Base-by-base conservation (phyloP, 2,113 vertebrate genomes). In the Chaetodon trifascialis region DNA sequence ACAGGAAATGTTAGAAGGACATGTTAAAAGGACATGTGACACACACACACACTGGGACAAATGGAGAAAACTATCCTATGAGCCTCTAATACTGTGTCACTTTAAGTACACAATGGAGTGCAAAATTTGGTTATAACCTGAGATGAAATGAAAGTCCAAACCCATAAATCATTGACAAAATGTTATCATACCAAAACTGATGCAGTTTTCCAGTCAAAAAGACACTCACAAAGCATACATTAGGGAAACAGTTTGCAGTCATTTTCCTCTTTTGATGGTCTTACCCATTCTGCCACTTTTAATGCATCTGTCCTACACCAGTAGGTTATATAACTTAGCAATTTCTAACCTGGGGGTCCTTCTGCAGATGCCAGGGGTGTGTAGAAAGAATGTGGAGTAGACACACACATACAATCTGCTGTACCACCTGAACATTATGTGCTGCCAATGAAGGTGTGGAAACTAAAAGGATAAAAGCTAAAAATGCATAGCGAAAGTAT, bases 1-100 rank as follows among this genome's bases (percentile, higher is more conserved):
- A 23, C 36, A 90, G 82, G 7, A 38, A 65, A 92, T 30, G 30
- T 30, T 8, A 85, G 46, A 85, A 73, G 9, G 55, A 62, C 16
- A 76, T 67, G 4, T 51, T 8, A 85, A 49, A 85, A 73, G 9
- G 55, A 62, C 19, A 76, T 67, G 4, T 51, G 23, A 80, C 16
- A 75, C 14, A 66, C 16, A 75, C 14, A 66, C 34, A 64, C 12
- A n/a, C 5, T 23, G 21, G 4, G 7, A 49, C 16, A 54, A 55
- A 40, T 4, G 0, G 16, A 2, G 19, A 73, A 76, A 76, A 79
- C 52, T 58, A 83, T 21, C 4, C n/a, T 7, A 9, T 30, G 12
- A 21, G 23, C 23, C 49, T 62, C 4, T 40, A 19, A 17, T 11
- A 10, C n/a, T 44, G 11, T 47, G 54, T 30, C 9, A 49, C 12